Evolutionary conservation across 1,140 invertebrate genomes (phyloP), one percentile per base, ranked within the genome.

Genomic region (Bombus affinis): DNA sequence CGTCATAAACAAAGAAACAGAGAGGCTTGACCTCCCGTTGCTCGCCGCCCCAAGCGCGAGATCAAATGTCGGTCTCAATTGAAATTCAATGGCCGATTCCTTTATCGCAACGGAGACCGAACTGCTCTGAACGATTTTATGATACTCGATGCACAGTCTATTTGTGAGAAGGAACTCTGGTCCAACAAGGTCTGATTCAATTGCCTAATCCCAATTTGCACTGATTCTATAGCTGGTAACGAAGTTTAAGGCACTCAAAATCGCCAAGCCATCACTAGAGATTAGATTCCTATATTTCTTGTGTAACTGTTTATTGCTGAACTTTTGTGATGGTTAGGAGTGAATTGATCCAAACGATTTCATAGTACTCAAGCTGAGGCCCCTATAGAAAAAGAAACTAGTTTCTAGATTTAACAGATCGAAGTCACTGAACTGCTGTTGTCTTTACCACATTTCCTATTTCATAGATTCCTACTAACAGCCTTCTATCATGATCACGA

Each of bases 21-120:
- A 44, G 39, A 83, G 32, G 12, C 35, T 68, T 70, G 74, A 68
- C 74, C 81, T 77, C 35, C n/a, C 6, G 47, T 13, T 81, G 47
- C 28, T 44, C 28, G 13, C 10, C 9, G 35, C 8, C 18, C 59
- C 2, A n/a, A n/a, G 25, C n/a, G 59, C 10, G 10, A n/a, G 80
- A 83, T 83, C 62, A 77, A 77, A 47, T 83, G 44, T 35, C 81
- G 44, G 28, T 12, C 44, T 10, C 35, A 57, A 83, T 68, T 66
- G 81, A 68, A 77, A 83, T 68, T 77, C 73, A 78, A 70, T 42
- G 28, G 44, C n/a, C 35, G n/a, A 28, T n/a, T 73, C n/a, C 10
- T 73, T 28, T 8, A 44, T 47, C 28, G 15, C 9, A 32, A 25
- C 13, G 1, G n/a, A 9, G 3, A 47, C 0, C 42, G 28, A 73